phyloP scores from a whole-genome alignment of 2,113 vertebrate genomes.

The Deroptyus accipitrinus region DNA sequence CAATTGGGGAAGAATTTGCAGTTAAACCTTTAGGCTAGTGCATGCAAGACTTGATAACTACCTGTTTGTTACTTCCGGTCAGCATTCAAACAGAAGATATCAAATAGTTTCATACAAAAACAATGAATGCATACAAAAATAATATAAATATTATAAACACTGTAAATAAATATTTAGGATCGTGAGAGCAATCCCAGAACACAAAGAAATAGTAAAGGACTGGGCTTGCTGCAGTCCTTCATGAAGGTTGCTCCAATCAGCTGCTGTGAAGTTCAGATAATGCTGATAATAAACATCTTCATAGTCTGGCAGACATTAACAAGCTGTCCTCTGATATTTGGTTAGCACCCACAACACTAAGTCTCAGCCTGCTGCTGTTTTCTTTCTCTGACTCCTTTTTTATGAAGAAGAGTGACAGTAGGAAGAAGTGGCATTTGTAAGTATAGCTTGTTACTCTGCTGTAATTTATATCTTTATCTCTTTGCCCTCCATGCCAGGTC shows the following conservation, averaged over 20 bases:
- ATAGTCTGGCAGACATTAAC: neutral
- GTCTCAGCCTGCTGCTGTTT: neutral
- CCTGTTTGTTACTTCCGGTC: neutral
- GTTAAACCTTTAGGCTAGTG: neutral
- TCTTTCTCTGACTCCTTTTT: neutral
- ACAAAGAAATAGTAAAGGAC: neutral
- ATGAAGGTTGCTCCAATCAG: neutral
- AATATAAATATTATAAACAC: neutral
- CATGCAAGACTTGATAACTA: neutral
- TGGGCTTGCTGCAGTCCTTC: neutral
- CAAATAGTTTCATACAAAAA: neutral
- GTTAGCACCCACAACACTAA: neutral
- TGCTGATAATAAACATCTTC: neutral
- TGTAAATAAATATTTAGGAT: neutral
- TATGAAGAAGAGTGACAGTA: neutral
- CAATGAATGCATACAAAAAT: neutral
- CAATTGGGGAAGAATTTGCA: neutral
- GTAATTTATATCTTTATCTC: neutral
- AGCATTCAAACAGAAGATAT: neutral
- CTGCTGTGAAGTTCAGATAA: neutral
- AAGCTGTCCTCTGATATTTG: constrained; percentile 5
- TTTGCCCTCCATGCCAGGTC: neutral
- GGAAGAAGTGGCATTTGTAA: neutral
- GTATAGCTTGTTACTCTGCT: accelerated
- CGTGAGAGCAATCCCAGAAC: neutral